Evolutionary conservation across 2,888 invertebrate genomes (phyloP), one percentile per base, ranked within the genome.

Genomic region (Dolichomitus sp.): DNA sequence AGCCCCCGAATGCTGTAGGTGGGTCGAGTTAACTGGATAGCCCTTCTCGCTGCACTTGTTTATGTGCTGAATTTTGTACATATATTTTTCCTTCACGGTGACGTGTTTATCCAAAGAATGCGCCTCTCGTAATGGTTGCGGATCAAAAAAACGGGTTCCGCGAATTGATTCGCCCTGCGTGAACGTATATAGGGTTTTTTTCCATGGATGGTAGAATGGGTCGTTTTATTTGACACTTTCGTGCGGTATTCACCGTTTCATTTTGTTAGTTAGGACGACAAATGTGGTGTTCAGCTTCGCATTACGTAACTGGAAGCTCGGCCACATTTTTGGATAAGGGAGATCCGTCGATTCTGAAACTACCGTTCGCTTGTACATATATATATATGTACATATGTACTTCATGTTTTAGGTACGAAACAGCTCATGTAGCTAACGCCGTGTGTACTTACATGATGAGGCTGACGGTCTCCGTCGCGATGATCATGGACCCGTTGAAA

Each of bases 1-100:
- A 87, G 87, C 84, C 78, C 84, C 83, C 75, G 80, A 52, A 19
- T 19, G 52, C 73, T 73, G 72, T 81, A 52, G 66, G 81, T 68
- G 66, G 77, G 72, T 77, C 77, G 81, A 73, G 77, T 77, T 81
- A 77, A 81, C 77, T 77, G 77, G 77, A 68, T 57, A 37, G 48
- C 54, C 57, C 73, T 74, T 69, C 37, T 19, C 19, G 33, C 40
- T 30, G 23, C 69, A 42, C 80, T 54, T 81, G 78, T 81, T 81
- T 81, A 81, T 81, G 73, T 52, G 42, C 19, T 45, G 72, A 27
- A 78, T 68, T 77, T 78, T 69, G 50, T 57, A 33, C 54, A 45
- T 57, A 65, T 42, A 54, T 65, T 78, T 65, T 65, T 61, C 54
- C 52, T 30, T 52, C 63, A 7, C 30, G 50, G 59, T 70, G 70